phyloP scores from a whole-genome alignment of 1,140 invertebrate genomes.

The Olivierus martensii region DNA sequence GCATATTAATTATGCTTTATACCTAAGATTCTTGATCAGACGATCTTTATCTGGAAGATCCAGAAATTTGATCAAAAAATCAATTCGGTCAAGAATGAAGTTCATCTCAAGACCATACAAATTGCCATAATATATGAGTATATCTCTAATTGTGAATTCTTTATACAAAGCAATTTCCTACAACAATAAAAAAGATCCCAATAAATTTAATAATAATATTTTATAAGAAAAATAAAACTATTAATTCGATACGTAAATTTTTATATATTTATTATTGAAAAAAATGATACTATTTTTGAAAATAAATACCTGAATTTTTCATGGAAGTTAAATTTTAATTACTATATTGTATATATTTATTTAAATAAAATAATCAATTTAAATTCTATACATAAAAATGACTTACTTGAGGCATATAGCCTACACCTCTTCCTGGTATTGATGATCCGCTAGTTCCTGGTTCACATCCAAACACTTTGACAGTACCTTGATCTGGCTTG shows the following conservation, averaged over 20 bases:
- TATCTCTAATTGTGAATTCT: constrained; percentile 84
- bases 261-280: no score
- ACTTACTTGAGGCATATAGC: constrained; percentile 21
- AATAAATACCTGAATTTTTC: no score
- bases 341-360: no score
- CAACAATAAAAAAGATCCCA: background rate
- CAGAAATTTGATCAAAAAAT: constrained; percentile 46
- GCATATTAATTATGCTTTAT: background rate
- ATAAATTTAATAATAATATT: no score
- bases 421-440: constrained; percentile 17
- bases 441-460: background rate
- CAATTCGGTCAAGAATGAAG: constrained; percentile 45
- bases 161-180: constrained; percentile 6
- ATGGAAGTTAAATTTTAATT: no score
- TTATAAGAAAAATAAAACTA: no score
- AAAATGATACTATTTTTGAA: no score
- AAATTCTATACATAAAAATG: no score
- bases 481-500: constrained; percentile 3
- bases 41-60: constrained; percentile 7
- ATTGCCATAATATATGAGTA: constrained; percentile 91
- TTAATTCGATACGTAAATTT: no score
- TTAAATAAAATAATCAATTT: no score
- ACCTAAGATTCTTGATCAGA: background rate
- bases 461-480: constrained; percentile 8
- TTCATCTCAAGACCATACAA: constrained; percentile 64